phyloP scores from a whole-genome alignment of 1,140 invertebrate genomes.

The Apocrypta bakeri region DNA sequence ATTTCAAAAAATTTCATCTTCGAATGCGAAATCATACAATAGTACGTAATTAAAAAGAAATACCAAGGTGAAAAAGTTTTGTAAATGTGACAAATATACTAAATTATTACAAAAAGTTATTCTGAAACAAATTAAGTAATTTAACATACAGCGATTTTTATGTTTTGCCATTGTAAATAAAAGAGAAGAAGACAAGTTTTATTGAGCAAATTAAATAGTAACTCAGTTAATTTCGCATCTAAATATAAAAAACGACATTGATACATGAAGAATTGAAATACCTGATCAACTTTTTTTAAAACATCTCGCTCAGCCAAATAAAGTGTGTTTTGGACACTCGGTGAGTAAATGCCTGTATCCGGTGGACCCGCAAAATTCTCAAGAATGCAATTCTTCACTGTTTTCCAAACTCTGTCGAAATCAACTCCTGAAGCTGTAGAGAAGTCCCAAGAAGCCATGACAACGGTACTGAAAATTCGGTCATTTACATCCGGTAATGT shows the following conservation, averaged over 20 bases:
- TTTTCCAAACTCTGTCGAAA: constrained; percentile 80
- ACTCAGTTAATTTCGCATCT: no score
- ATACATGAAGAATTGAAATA: no score
- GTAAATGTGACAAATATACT: no score
- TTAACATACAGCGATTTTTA: no score
- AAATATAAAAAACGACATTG: no score
- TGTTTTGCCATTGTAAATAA: no score
- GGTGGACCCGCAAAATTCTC: constrained; percentile 84
- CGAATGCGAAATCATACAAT: no score
- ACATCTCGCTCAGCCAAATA: constrained; percentile 81
- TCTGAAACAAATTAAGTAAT: no score
- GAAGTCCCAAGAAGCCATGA: constrained; percentile 83
- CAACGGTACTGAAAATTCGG: constrained; percentile 83
- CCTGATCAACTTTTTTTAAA: constrained; percentile 79
- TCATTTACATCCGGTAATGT: constrained; percentile 83
- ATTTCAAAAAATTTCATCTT: no score
- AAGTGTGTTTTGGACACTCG: constrained; percentile 85
- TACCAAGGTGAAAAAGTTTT: background rate
- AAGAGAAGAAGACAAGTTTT: no score
- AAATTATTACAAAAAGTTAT: no score
- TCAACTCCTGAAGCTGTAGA: constrained; percentile 77
- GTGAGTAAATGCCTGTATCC: constrained; percentile 80
- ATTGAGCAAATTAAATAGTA: no score
- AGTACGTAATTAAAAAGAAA: background rate
- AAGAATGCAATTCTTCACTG: constrained; percentile 81